A percentile compares a stretch with the other conserved stretches of the same genome.
Evolutionary conservation across 1,140 invertebrate species (phyloP).

Genomic region (Eriosoma lanigerum): DNA sequence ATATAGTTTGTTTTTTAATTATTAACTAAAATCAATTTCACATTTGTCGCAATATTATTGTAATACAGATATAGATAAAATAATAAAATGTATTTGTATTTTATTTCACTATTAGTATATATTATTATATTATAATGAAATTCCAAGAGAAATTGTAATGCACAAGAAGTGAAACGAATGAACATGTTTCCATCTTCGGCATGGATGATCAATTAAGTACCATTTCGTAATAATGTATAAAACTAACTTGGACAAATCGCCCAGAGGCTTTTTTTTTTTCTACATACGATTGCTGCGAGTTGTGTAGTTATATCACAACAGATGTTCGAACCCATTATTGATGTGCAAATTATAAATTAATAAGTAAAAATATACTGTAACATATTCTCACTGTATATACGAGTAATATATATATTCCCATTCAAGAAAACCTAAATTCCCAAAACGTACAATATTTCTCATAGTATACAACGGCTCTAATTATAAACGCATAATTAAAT

Average conservation of each 20-base stretch:
- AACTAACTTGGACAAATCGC: neutral
- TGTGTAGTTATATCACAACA: neutral
- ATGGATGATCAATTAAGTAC: constrained; percentile 36
- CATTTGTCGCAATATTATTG: too few relatives aligned
- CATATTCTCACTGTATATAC: neutral
- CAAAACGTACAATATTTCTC: too few relatives aligned
- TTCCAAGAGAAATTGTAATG: neutral
- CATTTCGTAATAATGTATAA: constrained; percentile 11
- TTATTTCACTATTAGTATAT: neutral
- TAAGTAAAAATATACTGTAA: too few relatives aligned
- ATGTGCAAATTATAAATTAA: neutral
- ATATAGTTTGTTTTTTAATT: too few relatives aligned
- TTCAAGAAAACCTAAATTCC: too few relatives aligned
- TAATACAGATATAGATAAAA: too few relatives aligned
- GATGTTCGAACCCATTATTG: neutral
- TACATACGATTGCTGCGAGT: neutral
- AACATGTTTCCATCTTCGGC: constrained; percentile 41
- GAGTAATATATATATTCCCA: neutral
- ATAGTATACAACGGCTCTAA: too few relatives aligned
- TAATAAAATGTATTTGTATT: too few relatives aligned
- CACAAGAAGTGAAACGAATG: constrained; percentile 27
- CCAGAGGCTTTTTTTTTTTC: neutral
- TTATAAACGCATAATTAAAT: too few relatives aligned
- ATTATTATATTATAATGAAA: neutral
- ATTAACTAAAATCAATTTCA: too few relatives aligned